Evolutionary conservation across 2,888 invertebrate species (phyloP), one percentile per base, ranked within the genome.

Genomic region (Rotaria magnacalcarata): DNA sequence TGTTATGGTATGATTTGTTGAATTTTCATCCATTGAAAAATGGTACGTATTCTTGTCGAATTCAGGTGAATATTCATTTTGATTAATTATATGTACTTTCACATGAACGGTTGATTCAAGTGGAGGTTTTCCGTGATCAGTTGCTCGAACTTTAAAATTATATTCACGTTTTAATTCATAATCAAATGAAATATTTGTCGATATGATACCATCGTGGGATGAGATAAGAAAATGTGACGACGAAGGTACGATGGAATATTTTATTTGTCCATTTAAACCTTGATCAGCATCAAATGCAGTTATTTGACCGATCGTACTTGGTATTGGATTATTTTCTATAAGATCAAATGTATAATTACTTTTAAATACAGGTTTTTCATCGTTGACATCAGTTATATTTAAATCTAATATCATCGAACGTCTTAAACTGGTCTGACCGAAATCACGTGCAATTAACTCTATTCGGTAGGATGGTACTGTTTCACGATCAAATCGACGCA

Each of bases 51-150:
- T 47, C n/a, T 80, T 6, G 47, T 43, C 47, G 34, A 80, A 80
- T 80, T 47, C 80, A 11, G 80, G 80, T 80, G 47, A 21, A 47
- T 80, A 47, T 47, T 80, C 80, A 80, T 80, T 80, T 80, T 41
- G 7, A 80, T 80, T 80, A 2, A 80, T 4, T 24, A 80, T 47
- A 80, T 80, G 47, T 5, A 80, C n/a, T 80, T 43, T 8, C 0
- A 80, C 24, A 14, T 14, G 5, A 47, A 34, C 11, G 11, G n/a
- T 47, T 10, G 80, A 47, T 47, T 80, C 80, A 1, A 80, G 14
- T 47, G 80, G 16, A 34, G 84, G 84, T 54, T 50, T n/a, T 34
- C 84, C 84, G 27, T 52, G 14, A 34, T 84, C 84, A n/a, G 14
- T 6, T 54, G 84, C 84, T n/a, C 80, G 80, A 47, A 80, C 24